Conservation (phyloP, 2,888 invertebrate genomes). For the Brachynemurus nebulosus region DNA sequence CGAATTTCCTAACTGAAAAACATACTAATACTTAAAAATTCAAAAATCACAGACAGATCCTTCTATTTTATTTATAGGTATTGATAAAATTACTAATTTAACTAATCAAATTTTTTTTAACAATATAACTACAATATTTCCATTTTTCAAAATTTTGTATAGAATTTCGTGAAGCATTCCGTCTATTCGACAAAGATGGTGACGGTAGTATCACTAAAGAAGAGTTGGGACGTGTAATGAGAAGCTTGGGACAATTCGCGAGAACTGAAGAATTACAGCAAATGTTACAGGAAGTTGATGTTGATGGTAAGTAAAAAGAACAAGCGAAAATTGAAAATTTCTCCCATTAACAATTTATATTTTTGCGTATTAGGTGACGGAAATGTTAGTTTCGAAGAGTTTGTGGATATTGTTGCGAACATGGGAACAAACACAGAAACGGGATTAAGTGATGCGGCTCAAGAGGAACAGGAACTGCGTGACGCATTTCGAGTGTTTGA, state of each 20-base stretch:
- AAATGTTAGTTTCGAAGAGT: constrained; percentile 79
- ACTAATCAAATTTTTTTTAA: no score
- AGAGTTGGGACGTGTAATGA: constrained; percentile 73
- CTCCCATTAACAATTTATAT: background rate
- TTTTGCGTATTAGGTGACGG: constrained; percentile 51
- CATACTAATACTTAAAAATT: no score
- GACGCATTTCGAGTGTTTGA: constrained; percentile 85
- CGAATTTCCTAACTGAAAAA: no score
- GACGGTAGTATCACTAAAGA: constrained; percentile 81
- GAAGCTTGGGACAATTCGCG: constrained; percentile 75
- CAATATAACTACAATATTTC: no score
- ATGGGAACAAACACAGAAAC: constrained; percentile 25
- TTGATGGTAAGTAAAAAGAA: constrained; percentile 43
- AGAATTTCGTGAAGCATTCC: constrained; percentile 78
- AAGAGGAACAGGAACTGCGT: constrained; percentile 67
- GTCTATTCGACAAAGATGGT: constrained; percentile 77
- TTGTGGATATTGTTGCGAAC: constrained; percentile 55
- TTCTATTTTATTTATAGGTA: no score
- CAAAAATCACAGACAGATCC: no score
- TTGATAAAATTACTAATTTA: no score
- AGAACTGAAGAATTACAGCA: constrained; percentile 73
- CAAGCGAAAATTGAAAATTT: no score
- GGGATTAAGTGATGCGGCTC: constrained; percentile 25
- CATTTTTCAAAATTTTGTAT: constrained; percentile 18
- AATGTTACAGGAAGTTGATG: constrained; percentile 73